Evolutionary conservation across 2,888 invertebrate species (phyloP).

Genomic region (Seira ritae): DNA sequence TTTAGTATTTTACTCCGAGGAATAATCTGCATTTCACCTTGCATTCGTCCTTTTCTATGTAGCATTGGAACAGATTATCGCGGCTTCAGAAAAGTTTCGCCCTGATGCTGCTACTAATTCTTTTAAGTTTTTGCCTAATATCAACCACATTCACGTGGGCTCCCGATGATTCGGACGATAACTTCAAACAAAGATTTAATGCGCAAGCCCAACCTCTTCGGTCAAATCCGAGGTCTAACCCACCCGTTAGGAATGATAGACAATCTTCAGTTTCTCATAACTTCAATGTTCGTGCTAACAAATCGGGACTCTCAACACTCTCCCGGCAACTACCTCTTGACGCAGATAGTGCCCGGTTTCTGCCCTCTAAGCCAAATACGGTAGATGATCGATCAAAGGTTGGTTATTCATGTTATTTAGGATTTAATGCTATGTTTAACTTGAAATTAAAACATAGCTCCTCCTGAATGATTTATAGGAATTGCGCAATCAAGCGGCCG

Average conservation of each 20-base stretch:
- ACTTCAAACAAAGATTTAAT: slow-evolving; percentile 31
- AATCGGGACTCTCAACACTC: slow-evolving; percentile 19
- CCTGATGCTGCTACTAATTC: slow-evolving; percentile 81
- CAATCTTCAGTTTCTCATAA: background rate
- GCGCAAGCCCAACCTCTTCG: slow-evolving; percentile 8
- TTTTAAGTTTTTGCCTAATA: slow-evolving; percentile 78
- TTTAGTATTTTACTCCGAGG: background rate
- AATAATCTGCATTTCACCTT: no score
- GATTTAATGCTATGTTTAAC: background rate
- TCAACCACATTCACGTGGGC: slow-evolving; percentile 50
- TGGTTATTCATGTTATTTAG: background rate
- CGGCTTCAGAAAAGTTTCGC: slow-evolving; percentile 88
- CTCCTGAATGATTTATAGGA: slow-evolving; percentile 8
- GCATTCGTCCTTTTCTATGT: no score
- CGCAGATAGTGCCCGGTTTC: slow-evolving; percentile 11
- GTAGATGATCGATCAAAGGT: slow-evolving; percentile 32
- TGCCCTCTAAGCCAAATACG: background rate
- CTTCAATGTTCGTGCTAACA: background rate
- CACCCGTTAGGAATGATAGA: background rate
- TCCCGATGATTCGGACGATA: slow-evolving; percentile 40
- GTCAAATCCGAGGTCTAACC: background rate
- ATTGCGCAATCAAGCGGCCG: slow-evolving; percentile 64
- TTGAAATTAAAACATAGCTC: background rate
- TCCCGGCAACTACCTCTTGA: slow-evolving; percentile 36
- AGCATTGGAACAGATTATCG: slow-evolving; percentile 92